These are phyloP conservation scores for Luffia ferchaultella DNA, from an alignment of 2,888 invertebrate species.

Conservation along the genomic window DNA sequence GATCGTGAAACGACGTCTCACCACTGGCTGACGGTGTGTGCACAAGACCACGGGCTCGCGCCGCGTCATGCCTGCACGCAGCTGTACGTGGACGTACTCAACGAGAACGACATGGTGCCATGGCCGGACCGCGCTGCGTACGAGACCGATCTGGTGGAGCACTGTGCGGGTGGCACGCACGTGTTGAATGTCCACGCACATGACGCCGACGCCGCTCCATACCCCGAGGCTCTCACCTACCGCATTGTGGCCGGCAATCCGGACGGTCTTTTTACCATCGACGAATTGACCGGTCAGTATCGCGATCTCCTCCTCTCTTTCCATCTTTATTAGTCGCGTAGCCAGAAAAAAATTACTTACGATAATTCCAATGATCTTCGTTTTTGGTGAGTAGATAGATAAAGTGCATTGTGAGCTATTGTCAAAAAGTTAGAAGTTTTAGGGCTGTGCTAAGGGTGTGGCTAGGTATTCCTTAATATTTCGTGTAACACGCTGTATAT, in stretches of 20 bases:
- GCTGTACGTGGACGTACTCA: constrained; percentile 81
- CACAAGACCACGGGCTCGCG: constrained; percentile 90
- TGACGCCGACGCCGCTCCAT: constrained; percentile 81
- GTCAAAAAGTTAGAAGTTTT: too few relatives aligned
- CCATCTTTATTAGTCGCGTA: too few relatives aligned
- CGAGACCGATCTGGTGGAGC: constrained; percentile 81
- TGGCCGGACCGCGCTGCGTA: constrained; percentile 88
- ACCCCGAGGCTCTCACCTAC: constrained; percentile 74
- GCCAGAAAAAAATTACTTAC: too few relatives aligned
- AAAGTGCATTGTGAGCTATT: too few relatives aligned
- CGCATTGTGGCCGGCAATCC: constrained; percentile 92
- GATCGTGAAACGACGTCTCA: constrained; percentile 88
- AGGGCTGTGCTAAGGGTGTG: too few relatives aligned
- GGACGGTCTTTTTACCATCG: constrained; percentile 89
- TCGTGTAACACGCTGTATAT: too few relatives aligned
- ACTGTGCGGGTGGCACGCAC: constrained; percentile 73
- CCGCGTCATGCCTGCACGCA: constrained; percentile 85
- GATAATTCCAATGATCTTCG: too few relatives aligned
- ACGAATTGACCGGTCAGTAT: constrained; percentile 83
- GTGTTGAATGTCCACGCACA: constrained; percentile 80
- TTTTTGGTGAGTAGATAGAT: too few relatives aligned
- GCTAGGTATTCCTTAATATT: too few relatives aligned
- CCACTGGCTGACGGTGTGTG: constrained; percentile 95
- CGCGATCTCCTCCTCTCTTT: constrained; percentile 18
- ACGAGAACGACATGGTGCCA: constrained; percentile 96